Base-by-base conservation (phyloP, 2,797 vertebrate species). In the Okamejei kenojei region DNA sequence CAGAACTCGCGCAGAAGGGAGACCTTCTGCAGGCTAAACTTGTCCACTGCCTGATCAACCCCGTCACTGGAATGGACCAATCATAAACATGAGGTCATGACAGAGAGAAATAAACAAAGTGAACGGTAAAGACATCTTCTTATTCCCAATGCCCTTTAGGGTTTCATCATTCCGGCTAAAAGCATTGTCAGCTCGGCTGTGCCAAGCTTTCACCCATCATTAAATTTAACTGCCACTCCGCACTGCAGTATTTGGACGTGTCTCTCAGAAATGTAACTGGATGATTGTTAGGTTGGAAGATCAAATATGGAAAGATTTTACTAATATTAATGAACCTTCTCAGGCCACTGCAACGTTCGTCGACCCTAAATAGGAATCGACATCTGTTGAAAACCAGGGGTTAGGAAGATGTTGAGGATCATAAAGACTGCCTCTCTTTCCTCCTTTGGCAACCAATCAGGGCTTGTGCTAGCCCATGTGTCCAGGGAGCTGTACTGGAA, bases 1-100 rank as follows among this genome's bases (percentile, higher is more conserved):
- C 97, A 97, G 94, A 97, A 96, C 94, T 97, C 96, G 95, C 97
- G 95, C 13, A 98, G 95, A 94, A 98, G 94, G 79, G 97, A 97
- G 76, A 97, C 93, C 93, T 97, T 97, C 95, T 97, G 97, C 71
- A 97, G 93, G 35, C 96, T 95, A 5, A 96, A 97, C 91, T 95
- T 96, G 94, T 97, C 97, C 88, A 97, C 96, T 86, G 97, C 94
- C 93, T 97, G 95, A 93, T 96, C 97, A 6, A 95, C 94, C 93
- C 95, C 95, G 68, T 96, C 96, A 93, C 97, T 98, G 94, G 93
- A 95, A 94, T 26, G 93, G 35, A 93, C 19, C n/a, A 45, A 65
- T 81, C 26, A 54, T 15, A 32, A 81, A 71, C 81, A 90, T 84
- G 26, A 93, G 65, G 32, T 29, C 9, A 58, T 17, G 45, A 23